Evolutionary conservation across 2,888 invertebrate genomes (phyloP), one percentile per base, ranked within the genome.

Genomic region (Mimas tiliae): DNA sequence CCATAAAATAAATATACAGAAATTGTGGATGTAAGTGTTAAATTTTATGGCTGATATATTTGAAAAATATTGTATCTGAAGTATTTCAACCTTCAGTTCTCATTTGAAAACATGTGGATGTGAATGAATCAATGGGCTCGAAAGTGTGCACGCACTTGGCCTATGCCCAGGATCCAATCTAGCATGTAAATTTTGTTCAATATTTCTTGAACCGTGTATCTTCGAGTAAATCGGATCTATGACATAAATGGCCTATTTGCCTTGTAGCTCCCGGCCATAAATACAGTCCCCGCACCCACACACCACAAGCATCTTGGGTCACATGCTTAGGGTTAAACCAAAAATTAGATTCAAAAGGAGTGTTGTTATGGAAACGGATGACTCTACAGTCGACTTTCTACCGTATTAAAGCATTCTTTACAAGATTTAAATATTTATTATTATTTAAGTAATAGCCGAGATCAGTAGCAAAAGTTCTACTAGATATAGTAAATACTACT

Each of bases 121-220:
- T 48, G 6, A 7, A 16, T 16, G 16, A 48, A 48, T n/a, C 1
- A 48, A 48, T 48, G n/a, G 6, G 48, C n/a, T 48, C 16, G 48
- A 48, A 16, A 16, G 48, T 16, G 48, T 48, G 14, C 14, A 48
- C 27, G 27, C n/a, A 48, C 7, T 6, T 48, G 4, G 4, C 6
- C 8, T 6, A 16, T 16, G 4, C 9, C 16, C 8, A 38, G n/a
- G 16, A 38, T 38, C 16, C 34, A 34, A 55, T 34, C 34, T 55
- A n/a, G 55, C 55, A 55, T 55, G 34, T 55, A 16, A 38, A 55
- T 55, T 55, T 16, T 55, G 38, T 38, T 6, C 38, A 38, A 55
- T 8, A 34, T 55, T 55, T 34, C 16, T 34, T 34, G 16, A 55
- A 38, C 38, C 38, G 34, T 55, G 16, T 1, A 48, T 16, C n/a